Conservation (phyloP, 2,888 invertebrate species). For the Hemithea aestivaria region DNA sequence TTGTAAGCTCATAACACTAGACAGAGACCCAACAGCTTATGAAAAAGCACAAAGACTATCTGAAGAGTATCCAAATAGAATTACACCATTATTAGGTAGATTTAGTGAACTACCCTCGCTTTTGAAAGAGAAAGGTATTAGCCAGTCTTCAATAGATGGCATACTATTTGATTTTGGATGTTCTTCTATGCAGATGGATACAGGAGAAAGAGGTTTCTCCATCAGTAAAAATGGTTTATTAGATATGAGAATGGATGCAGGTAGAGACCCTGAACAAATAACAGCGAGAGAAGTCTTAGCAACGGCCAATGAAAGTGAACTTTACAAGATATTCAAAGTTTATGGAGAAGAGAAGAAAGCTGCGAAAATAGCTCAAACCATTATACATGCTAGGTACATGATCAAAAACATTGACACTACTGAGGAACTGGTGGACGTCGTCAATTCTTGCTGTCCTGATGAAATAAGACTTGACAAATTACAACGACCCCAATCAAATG, state of each 20-base stretch:
- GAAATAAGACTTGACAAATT: constrained; percentile 84
- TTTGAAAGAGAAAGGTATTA: constrained; percentile 78
- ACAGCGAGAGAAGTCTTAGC: constrained; percentile 94
- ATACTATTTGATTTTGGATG: constrained; percentile 96
- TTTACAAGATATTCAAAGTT: constrained; percentile 90
- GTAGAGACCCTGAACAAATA: constrained; percentile 82
- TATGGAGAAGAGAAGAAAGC: constrained; percentile 96
- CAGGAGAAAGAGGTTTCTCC: constrained; percentile 90
- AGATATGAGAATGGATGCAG: constrained; percentile 97
- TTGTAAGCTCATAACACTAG: constrained; percentile 87
- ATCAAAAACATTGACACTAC: constrained; percentile 90
- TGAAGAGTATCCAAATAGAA: constrained; percentile 82
- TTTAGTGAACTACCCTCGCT: constrained; percentile 92
- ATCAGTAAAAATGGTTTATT: constrained; percentile 90
- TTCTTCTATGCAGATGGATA: constrained; percentile 97
- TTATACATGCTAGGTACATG: constrained; percentile 89
- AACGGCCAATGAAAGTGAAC: constrained; percentile 85
- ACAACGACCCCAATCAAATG: constrained; percentile 86
- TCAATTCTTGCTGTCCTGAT: constrained; percentile 81
- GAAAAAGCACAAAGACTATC: constrained; percentile 83
- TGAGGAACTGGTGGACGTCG: constrained; percentile 86
- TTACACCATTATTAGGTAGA: constrained; percentile 89
- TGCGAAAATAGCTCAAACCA: constrained; percentile 90
- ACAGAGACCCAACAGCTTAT: constrained; percentile 91
- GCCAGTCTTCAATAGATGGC: constrained; percentile 86